phyloP scores from a whole-genome alignment of 1,140 invertebrate genomes.

The Caenorhabditis inopinata region DNA sequence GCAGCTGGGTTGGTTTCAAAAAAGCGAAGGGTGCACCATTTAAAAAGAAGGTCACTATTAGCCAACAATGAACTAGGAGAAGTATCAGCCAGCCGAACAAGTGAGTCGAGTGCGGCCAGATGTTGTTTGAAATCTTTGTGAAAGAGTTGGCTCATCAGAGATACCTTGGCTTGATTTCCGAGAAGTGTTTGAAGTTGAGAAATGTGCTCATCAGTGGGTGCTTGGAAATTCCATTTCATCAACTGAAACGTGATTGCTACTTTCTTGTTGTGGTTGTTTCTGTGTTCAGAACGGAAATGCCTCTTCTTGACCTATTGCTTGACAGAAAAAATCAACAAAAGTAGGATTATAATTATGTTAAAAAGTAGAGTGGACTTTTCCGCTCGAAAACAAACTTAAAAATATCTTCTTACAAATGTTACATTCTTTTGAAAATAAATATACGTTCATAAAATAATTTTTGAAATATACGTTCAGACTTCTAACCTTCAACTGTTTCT shows the following conservation, averaged over 20 bases:
- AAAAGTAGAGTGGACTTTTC: too few species aligned
- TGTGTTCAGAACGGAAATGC: too few species aligned
- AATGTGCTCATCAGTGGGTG: conserved; percentile 87
- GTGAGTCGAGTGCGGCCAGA: conserved; percentile 86
- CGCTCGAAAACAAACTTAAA: too few species aligned
- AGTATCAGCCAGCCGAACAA: conserved; percentile 75
- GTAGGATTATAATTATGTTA: too few species aligned
- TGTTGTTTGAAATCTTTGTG: conserved; percentile 93
- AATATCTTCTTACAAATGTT: too few species aligned
- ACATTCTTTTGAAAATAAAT: too few species aligned
- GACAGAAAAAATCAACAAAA: too few species aligned
- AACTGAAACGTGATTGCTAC: conserved; percentile 67
- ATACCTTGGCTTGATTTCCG: conserved; percentile 70
- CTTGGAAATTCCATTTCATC: conserved; percentile 90
- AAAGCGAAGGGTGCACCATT: conserved; percentile 92
- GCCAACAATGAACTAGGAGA: conserved; percentile 79
- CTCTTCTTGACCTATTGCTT: too few species aligned
- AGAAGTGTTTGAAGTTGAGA: conserved; percentile 88
- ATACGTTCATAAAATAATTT: too few species aligned
- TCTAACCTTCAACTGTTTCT: conserved; percentile 29
- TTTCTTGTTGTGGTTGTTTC: too few species aligned
- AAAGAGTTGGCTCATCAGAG: conserved; percentile 73
- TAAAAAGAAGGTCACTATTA: conserved; percentile 90
- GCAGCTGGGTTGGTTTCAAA: conserved; percentile 98
- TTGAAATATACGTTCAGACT: neutral